These are phyloP conservation scores for Taenioides sp. DNA, from an alignment of 2,797 vertebrate species.

Conservation along the genomic window DNA sequence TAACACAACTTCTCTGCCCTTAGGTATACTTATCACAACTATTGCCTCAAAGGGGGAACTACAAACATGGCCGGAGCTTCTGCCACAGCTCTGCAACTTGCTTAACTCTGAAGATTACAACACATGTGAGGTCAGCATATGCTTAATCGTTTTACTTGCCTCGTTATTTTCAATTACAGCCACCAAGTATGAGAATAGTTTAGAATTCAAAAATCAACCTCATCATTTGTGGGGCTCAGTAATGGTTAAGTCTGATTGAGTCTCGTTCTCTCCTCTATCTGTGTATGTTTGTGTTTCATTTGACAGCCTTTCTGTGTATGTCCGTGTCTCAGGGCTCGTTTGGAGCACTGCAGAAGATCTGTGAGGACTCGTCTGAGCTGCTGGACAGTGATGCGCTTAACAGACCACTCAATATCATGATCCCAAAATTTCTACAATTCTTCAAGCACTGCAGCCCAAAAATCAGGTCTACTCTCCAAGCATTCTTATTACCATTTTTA, in stretches of 20 bases:
- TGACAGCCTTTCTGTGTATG: conserved; percentile 70
- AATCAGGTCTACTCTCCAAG: conserved; percentile 79
- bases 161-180: background rate
- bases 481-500: background rate
- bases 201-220: background rate
- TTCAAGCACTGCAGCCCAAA: conserved; percentile 97
- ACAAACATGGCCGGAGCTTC: conserved; percentile 92
- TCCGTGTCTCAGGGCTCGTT: conserved; percentile 87
- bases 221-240: conserved; percentile 1
- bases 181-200: background rate
- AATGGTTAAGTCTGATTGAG: conserved; percentile 59
- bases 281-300: conserved; percentile 68
- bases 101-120: conserved; percentile 95
- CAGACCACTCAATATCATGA: conserved; percentile 93
- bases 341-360: conserved; percentile 94
- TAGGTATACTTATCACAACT: conserved; percentile 93
- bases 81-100: conserved; percentile 92
- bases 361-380: conserved; percentile 93
- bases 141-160: background rate
- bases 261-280: conserved; percentile 55
- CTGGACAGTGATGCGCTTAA: conserved; percentile 94
- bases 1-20: background rate
- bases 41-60: conserved; percentile 94
- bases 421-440: conserved; percentile 95
- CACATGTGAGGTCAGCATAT: conserved; percentile 86